phyloP scores from a whole-genome alignment of 2,797 vertebrate species.

The Bradypodion ventrale region DNA sequence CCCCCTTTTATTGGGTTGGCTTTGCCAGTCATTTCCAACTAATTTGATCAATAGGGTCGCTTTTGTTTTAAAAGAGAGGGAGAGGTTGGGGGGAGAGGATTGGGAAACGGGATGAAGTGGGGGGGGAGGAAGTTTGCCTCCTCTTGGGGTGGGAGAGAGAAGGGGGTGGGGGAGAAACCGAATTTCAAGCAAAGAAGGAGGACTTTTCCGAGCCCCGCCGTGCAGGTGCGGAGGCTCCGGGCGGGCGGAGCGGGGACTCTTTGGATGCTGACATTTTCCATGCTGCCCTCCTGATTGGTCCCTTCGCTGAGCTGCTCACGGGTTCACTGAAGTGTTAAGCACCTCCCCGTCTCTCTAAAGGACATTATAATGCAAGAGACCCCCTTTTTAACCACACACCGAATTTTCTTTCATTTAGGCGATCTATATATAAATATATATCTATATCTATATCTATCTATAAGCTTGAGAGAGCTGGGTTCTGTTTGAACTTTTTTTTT shows the following conservation, averaged over 20 bases:
- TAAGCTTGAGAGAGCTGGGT: slow-evolving; percentile 49
- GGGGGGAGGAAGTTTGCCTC: background rate
- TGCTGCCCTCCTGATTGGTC: slow-evolving; percentile 94
- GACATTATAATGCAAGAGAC: slow-evolving; percentile 98
- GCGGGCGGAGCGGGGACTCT: slow-evolving; percentile 71
- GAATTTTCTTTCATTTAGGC: slow-evolving; percentile 98
- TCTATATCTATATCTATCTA: slow-evolving; percentile 69
- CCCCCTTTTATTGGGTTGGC: slow-evolving; percentile 24
- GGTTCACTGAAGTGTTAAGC: slow-evolving; percentile 97
- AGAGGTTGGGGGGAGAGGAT: background rate
- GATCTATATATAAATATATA: slow-evolving; percentile 87
- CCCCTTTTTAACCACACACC: slow-evolving; percentile 98
- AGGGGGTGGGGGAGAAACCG: background rate
- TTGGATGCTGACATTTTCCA: slow-evolving; percentile 89
- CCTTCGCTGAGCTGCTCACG: slow-evolving; percentile 91
- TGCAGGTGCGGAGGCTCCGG: slow-evolving; percentile 35
- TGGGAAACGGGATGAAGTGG: no score
- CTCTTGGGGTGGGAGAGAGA: background rate
- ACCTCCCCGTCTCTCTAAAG: slow-evolving; percentile 98
- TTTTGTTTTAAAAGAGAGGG: background rate
- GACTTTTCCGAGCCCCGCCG: slow-evolving; percentile 26
- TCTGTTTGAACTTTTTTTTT: slow-evolving; percentile 92
- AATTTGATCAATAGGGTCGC: slow-evolving; percentile 26
- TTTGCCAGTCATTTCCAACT: slow-evolving; percentile 24
- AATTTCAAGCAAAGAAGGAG: slow-evolving; percentile 19